A percentile compares a stretch with the other conserved stretches of the same genome.
Conservation (phyloP, 1,140 invertebrate species). For the Samia ricini region DNA sequence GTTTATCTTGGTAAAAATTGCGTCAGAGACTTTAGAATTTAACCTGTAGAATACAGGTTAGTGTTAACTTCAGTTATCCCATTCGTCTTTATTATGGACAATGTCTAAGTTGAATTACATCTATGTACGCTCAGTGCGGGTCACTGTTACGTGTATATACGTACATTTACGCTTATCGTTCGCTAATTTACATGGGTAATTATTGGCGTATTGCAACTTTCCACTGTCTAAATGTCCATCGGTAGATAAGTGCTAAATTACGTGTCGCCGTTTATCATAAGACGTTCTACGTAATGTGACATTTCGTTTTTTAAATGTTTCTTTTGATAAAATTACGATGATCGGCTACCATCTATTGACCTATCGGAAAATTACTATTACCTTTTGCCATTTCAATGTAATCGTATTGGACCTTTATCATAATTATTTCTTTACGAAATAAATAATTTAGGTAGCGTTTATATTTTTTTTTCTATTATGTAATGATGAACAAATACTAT, state of each 20-base stretch:
- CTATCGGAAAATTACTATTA: not conserved
- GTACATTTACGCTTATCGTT: slow-evolving; percentile 34
- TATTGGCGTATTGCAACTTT: slow-evolving; percentile 14
- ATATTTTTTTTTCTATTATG: too few relatives aligned
- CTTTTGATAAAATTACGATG: slow-evolving; percentile 2
- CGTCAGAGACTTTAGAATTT: too few relatives aligned
- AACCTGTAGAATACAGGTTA: too few relatives aligned
- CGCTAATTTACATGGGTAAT: slow-evolving; percentile 7
- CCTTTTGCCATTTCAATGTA: slow-evolving; percentile 2
- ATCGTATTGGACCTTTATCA: not conserved
- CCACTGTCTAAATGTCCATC: slow-evolving; percentile 7
- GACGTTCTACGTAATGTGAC: slow-evolving; percentile 6
- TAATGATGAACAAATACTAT: too few relatives aligned
- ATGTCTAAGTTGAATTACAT: not conserved
- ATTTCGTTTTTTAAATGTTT: slow-evolving; percentile 1
- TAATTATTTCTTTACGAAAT: not conserved
- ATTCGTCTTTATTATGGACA: not conserved
- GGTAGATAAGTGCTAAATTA: slow-evolving; percentile 5
- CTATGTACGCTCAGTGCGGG: slow-evolving; percentile 33
- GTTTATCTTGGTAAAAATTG: too few relatives aligned
- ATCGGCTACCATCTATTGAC: not conserved
- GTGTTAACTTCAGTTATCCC: too few relatives aligned
- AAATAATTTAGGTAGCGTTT: not conserved
- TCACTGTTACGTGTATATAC: slow-evolving; percentile 51
- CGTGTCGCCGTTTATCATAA: slow-evolving; percentile 6